Base-by-base conservation (phyloP, 1,140 invertebrate genomes). In the Drosophila nigromelanica region DNA sequence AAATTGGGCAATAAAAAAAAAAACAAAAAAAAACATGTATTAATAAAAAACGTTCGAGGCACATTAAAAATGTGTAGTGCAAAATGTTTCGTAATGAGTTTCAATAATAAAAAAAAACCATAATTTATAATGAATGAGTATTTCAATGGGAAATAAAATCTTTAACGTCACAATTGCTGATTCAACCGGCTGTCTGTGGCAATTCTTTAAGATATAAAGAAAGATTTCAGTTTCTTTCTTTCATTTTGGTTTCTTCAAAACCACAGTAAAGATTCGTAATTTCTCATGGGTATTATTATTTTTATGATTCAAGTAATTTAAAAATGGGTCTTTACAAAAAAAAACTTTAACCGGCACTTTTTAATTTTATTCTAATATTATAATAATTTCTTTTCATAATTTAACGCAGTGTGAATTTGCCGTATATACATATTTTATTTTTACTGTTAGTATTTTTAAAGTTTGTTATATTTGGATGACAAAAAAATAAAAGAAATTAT, bases 31-130 rank as follows among this genome's bases (percentile, higher is more conserved):
- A 60, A 61, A 47, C 33, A 24, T 24, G 15, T 48, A 12, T 76
- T 66, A 73, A 63, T 59, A 72, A 62, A 76, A 76, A 79, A 78
- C 55, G 62, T 68, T 73, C 50, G 67, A 73, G 61, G 72, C 62
- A 61, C 82, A 86, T 75, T 86, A 75, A 80, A 81, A 86, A 64
- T 68, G 47, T 74, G 60, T 71, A 63, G 10, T 59, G 54, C 21
- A 67, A 73, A 59, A 59, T 68, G 50, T 69, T 73, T 55, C 18
- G 33, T 50, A 61, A 73, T 73, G 52, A 54, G 21, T 73, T 68
- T 67, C 21, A 56, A 43, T 60, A 39, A 30, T 64, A 39, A 30
- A 51, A 43, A 14, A 43, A 1, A 72, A 39, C 12, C 10, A 52
- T 39, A 18, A 39, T 63, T 55, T 27, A 55, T 39, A 70, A 70